Conservation (phyloP, 2,113 vertebrate genomes). For the Colinus virginianus region DNA sequence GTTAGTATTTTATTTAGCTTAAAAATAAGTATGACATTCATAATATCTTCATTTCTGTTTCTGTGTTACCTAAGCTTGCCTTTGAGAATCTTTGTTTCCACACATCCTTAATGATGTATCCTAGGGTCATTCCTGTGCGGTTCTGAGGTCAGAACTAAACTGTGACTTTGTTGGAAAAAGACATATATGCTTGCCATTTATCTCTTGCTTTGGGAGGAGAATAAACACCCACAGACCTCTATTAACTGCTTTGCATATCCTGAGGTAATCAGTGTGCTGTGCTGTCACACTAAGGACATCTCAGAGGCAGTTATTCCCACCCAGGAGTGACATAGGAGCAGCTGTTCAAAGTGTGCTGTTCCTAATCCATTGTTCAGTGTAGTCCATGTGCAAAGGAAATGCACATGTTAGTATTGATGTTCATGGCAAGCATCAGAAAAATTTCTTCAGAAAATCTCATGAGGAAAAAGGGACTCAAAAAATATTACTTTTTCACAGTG, state of each 20-base stretch:
- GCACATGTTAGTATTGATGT: accelerated
- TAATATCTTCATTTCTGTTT: not conserved
- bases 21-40: not conserved
- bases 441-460: not conserved
- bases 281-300: not conserved
- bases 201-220: not conserved
- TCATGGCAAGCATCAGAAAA: not conserved
- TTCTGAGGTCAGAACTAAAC: not conserved
- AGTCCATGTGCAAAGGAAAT: not conserved
- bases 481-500: not conserved
- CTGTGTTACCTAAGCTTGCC: not conserved
- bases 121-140: not conserved
- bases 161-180: not conserved
- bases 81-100: not conserved
- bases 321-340: not conserved
- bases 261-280: not conserved
- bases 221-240: not conserved
- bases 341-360: not conserved
- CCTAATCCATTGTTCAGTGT: not conserved
- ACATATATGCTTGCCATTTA: not conserved
- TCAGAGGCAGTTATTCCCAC: not conserved
- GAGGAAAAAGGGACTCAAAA: not conserved
- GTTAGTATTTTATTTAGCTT: not conserved
- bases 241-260: not conserved
- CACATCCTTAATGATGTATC: accelerated